Conservation (phyloP, 2,797 vertebrate genomes). For the Rhinoraja longicauda region DNA sequence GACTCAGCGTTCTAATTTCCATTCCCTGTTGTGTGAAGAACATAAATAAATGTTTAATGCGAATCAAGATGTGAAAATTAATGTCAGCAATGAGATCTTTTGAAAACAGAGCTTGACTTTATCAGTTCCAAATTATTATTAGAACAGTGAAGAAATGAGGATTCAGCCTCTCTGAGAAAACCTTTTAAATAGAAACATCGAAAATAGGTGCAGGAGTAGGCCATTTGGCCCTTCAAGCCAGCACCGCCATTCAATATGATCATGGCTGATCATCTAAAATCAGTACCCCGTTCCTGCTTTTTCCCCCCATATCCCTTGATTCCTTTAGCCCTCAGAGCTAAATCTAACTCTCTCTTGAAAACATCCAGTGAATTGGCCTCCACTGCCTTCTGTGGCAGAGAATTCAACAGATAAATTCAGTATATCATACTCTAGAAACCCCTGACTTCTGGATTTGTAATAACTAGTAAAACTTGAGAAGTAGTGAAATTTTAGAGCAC, state of each 20-base stretch:
- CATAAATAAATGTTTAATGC: not conserved
- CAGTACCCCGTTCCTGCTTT: no score
- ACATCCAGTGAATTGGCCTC: no score
- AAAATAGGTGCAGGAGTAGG: no score
- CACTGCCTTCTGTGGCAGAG: no score
- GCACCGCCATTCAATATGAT: no score
- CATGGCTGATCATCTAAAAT: no score
- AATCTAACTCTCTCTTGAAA: no score
- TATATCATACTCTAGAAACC: not conserved
- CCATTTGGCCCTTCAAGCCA: no score
- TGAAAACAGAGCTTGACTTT: not conserved
- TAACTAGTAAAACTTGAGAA: not conserved
- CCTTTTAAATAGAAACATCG: not conserved
- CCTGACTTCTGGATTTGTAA: not conserved
- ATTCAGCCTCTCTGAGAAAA: not conserved
- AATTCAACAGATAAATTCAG: no score
- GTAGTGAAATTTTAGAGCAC: not conserved
- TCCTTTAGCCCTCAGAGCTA: no score
- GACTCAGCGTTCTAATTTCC: not conserved
- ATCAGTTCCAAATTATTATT: not conserved
- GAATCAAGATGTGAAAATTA: not conserved
- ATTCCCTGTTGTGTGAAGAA: not conserved
- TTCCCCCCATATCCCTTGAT: no score
- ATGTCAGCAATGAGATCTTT: not conserved
- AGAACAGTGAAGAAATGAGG: not conserved